Evolutionary conservation across 2,797 vertebrate genomes (phyloP), one percentile per base, ranked within the genome.

Genomic region (Ctenochaetus hawaiiensis): DNA sequence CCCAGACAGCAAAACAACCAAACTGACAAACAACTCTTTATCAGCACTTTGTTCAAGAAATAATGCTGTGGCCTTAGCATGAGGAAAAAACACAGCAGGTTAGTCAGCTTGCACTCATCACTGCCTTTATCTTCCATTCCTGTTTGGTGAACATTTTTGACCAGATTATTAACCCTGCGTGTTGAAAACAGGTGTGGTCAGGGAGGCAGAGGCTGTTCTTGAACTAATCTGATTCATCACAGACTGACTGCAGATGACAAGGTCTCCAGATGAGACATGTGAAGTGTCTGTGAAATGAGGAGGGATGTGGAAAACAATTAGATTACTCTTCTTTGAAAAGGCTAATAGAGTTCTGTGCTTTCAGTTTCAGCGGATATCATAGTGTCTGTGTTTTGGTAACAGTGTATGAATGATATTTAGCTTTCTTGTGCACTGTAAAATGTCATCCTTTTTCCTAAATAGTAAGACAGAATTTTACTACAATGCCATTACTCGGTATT

Each of bases 221-320:
- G 17, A 71, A 51, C 61, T 66, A 63, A 75, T 80, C 62, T 63
- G 34, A 65, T 34, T 56, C 60, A 51, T 72, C 58, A 53, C 47
- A 48, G 63, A 37, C 51, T 41, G 62, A 62, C 39, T 49, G 57
- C 39, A 30, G 26, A 30, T 1, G 26, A 48, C 68, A 53, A 23
- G 2, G 37, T 75, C 39, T 72, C 54, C 0, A 48, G 54, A 76
- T 72, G 61, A 87, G 60, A 78, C 34, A 43, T 71, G 71, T 79
- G 44, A 88, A 66, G 77, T 68, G 82, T 61, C 52, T n/a, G 52
- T 44, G 48, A 67, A 73, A 82, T 62, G 51, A 77, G 77, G 69
- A 77, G 83, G 51, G 80, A 89, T 67, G 68, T 68, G 70, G 56
- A 45, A 68, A 81, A 66, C 56, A 68, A 91, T 89, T 68, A 64